Evolutionary conservation across 2,888 invertebrate species (phyloP).

Genomic region (Conomelus anceps): DNA sequence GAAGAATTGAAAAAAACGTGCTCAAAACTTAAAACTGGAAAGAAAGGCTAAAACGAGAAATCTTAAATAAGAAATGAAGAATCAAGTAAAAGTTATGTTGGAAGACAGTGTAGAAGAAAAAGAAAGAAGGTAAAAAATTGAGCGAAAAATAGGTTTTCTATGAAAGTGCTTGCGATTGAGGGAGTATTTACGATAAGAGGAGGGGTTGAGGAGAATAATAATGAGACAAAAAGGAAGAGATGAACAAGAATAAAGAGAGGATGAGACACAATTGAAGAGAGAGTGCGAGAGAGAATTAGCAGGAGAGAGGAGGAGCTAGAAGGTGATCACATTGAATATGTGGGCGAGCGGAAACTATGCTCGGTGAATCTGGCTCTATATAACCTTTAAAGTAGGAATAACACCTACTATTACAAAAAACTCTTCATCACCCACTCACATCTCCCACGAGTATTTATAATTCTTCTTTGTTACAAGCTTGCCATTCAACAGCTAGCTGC

Average conservation of each 20-base stretch:
- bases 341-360: neutral
- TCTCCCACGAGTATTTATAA: neutral
- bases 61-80: too few relatives aligned
- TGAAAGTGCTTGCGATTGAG: neutral
- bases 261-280: neutral
- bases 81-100: too few relatives aligned
- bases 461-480: neutral
- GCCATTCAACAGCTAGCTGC: neutral
- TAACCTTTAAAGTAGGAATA: neutral
- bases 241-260: neutral
- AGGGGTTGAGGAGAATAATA: neutral
- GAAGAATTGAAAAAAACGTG: too few relatives aligned
- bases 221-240: too few relatives aligned
- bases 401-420: neutral
- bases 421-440: neutral
- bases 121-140: too few relatives aligned
- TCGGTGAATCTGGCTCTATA: neutral
- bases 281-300: neutral
- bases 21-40: too few relatives aligned
- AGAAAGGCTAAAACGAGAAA: too few relatives aligned
- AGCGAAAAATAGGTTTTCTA: too few relatives aligned
- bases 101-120: too few relatives aligned
- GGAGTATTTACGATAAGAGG: neutral
- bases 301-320: neutral
- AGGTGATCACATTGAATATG: neutral